phyloP scores from a whole-genome alignment of 1,140 invertebrate species.

The Drosophila ficusphila region DNA sequence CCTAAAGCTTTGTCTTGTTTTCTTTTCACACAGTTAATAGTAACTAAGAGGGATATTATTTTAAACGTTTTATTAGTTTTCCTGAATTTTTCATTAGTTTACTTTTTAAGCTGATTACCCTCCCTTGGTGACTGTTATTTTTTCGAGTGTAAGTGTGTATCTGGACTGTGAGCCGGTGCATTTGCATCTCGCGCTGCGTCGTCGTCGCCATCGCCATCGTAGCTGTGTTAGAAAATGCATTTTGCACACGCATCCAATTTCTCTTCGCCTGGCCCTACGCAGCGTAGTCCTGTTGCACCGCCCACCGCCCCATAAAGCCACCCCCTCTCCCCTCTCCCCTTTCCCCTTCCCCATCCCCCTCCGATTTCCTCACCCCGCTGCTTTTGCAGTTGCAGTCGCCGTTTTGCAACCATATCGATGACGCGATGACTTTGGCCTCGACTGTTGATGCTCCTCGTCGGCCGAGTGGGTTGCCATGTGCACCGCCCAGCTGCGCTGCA shows the following conservation, averaged over 20 bases:
- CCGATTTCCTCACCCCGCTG: no score
- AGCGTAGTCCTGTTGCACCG: slow-evolving; percentile 9
- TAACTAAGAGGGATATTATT: no score
- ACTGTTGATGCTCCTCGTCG: slow-evolving; percentile 52
- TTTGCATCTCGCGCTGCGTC: slow-evolving; percentile 71
- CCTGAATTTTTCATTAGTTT: no score
- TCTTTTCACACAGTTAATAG: no score
- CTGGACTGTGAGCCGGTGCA: slow-evolving; percentile 59
- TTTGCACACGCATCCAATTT: slow-evolving; percentile 82
- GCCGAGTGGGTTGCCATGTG: slow-evolving; percentile 4
- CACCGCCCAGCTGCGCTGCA: slow-evolving; percentile 29
- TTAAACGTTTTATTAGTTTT: no score
- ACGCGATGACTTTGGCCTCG: slow-evolving; percentile 77
- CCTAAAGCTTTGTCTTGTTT: no score
- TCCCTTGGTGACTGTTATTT: no score
- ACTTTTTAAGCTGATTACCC: not conserved
- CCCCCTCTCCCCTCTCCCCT: not conserved
- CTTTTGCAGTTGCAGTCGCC: slow-evolving; percentile 41
- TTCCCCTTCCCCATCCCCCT: not conserved
- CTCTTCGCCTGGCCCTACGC: slow-evolving; percentile 42
- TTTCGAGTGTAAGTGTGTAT: slow-evolving; percentile 26
- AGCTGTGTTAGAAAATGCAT: slow-evolving; percentile 79
- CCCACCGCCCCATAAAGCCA: not conserved
- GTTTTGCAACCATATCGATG: slow-evolving; percentile 68
- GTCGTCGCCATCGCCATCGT: slow-evolving; percentile 54